Conservation (phyloP, 2,888 invertebrate genomes). For the Apamea epomidion region DNA sequence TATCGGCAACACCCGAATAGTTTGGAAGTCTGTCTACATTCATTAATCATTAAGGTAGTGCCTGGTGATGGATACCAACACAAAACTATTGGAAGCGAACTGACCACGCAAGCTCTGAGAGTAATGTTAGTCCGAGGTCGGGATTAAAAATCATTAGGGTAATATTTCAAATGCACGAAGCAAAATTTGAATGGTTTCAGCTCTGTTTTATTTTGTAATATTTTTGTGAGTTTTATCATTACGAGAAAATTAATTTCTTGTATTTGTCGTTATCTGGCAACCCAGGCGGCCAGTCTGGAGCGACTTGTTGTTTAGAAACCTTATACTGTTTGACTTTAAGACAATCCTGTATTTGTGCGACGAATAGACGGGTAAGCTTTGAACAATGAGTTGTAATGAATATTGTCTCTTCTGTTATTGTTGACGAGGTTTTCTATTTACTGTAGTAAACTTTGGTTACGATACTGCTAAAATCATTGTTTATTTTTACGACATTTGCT, state of each 20-base stretch:
- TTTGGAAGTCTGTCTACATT: constrained; percentile 51
- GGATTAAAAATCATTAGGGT: constrained; percentile 32
- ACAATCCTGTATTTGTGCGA: constrained; percentile 12
- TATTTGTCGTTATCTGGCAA: constrained; percentile 16
- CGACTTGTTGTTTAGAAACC: constrained; percentile 20
- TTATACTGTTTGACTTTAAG: constrained; percentile 29
- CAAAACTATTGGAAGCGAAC: constrained; percentile 57
- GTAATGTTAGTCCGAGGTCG: constrained; percentile 22
- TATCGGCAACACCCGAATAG: constrained; percentile 53
- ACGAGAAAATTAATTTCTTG: constrained; percentile 15
- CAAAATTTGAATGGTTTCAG: constrained; percentile 6
- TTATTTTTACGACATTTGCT: background rate
- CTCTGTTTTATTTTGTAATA: constrained; percentile 19
- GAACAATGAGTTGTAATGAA: constrained; percentile 5
- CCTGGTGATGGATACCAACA: constrained; percentile 55
- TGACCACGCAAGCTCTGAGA: constrained; percentile 46
- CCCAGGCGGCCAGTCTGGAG: background rate
- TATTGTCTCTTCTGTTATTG: background rate
- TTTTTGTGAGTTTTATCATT: constrained; percentile 16
- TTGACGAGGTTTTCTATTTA: constrained; percentile 12
- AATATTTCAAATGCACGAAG: constrained; percentile 33
- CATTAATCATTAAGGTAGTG: constrained; percentile 62
- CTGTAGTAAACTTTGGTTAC: background rate
- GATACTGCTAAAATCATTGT: background rate
- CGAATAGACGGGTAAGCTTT: constrained; percentile 17